These are phyloP conservation scores for Pomatorhinus ruficollis DNA, from an alignment of 2,113 vertebrate species.

Conservation along the genomic window DNA sequence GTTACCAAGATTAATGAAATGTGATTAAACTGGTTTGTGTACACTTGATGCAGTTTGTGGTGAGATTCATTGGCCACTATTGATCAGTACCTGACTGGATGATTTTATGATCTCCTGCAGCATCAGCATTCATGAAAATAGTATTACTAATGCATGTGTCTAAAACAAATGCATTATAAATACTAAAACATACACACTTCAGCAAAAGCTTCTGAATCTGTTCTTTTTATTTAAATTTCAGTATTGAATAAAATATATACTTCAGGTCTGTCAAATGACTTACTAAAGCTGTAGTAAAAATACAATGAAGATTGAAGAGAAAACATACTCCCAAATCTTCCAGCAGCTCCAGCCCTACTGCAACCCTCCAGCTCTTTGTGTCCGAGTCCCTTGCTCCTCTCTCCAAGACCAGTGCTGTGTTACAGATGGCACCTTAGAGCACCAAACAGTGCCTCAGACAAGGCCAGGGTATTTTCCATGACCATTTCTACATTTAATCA, in stretches of 20 bases:
- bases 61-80: neutral
- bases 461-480: accelerated
- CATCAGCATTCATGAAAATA: neutral
- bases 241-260: neutral
- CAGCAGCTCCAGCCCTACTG: neutral
- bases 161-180: neutral
- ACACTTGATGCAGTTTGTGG: neutral
- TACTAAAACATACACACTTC: neutral
- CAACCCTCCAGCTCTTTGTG: neutral
- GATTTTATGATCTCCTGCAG: neutral
- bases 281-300: neutral
- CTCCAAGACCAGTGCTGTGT: neutral
- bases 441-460: neutral
- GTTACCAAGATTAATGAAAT: neutral
- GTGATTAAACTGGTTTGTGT: neutral
- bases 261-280: neutral
- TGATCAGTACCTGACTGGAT: neutral
- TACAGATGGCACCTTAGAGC: neutral
- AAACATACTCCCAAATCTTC: neutral
- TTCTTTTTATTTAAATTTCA: neutral
- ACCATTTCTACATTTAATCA: neutral
- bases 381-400: accelerated
- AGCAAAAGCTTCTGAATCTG: neutral
- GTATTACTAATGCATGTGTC: neutral
- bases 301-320: neutral